phyloP scores from a whole-genome alignment of 2,797 vertebrate genomes.

The Diceros bicornis region DNA sequence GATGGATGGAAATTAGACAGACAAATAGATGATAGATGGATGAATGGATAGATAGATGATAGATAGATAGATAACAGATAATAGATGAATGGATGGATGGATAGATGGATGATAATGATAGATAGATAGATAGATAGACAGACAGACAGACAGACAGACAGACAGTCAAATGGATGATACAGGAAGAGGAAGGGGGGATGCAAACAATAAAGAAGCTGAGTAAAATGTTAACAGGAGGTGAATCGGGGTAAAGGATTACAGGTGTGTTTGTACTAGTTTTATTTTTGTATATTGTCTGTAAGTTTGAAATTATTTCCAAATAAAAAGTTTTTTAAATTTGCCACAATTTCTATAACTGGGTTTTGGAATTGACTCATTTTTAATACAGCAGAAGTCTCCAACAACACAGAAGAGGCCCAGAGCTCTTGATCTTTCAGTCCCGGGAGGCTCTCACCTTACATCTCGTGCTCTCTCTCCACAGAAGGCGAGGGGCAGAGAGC shows the following conservation, averaged over 20 bases:
- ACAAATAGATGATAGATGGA: background rate
- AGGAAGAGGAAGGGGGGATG: background rate
- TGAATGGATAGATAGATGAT: background rate
- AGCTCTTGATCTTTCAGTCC: background rate
- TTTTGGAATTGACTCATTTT: background rate
- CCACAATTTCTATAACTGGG: background rate
- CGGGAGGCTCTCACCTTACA: background rate
- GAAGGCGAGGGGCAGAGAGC: background rate
- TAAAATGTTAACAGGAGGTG: background rate
- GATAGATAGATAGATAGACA: background rate
- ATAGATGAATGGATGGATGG: background rate
- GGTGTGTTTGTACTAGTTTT: background rate
- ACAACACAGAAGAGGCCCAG: background rate
- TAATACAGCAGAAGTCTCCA: background rate
- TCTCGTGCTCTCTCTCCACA: background rate
- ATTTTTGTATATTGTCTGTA: background rate
- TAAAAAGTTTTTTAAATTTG: background rate
- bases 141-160: too few relatives aligned
- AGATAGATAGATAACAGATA: background rate
- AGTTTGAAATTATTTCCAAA: conserved; percentile 45
- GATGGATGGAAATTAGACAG: background rate
- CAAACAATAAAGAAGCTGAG: background rate
- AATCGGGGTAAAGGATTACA: background rate
- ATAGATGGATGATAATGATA: background rate
- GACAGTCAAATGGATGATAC: background rate